Evolutionary conservation across 2,797 vertebrate genomes (phyloP).

Genomic region (Remorina albescens): DNA sequence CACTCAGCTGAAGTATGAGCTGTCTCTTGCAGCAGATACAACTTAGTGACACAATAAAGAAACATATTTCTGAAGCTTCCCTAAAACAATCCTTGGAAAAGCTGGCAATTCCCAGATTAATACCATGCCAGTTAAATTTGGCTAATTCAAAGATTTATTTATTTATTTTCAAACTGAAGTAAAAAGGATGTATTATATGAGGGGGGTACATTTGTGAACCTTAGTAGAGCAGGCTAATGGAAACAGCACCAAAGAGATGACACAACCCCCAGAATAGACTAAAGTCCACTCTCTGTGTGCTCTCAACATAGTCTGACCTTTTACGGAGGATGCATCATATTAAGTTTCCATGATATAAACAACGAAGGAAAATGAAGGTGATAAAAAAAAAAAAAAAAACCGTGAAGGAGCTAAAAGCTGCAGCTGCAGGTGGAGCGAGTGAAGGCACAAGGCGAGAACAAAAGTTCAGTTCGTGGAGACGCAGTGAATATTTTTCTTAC

Average conservation of each 20-base stretch:
- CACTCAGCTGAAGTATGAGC: neutral
- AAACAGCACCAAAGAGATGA: constrained; percentile 18
- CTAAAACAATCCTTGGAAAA: neutral
- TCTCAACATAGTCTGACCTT: constrained; percentile 60
- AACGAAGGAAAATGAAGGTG: neutral
- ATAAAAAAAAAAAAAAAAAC: constrained; percentile 20
- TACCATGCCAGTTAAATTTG: neutral
- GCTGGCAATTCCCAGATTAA: neutral
- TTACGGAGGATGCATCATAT: constrained; percentile 14
- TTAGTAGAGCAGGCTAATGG: neutral
- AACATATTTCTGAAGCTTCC: neutral
- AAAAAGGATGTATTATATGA: neutral
- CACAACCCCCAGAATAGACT: constrained; percentile 45
- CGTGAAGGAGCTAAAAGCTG: too few species aligned
- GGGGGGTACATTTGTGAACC: neutral
- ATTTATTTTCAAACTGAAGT: too few species aligned
- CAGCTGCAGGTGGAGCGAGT: neutral
- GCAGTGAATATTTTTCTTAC: constrained; percentile 27
- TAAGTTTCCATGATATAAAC: constrained; percentile 6
- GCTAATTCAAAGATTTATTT: neutral
- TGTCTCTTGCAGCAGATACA: constrained; percentile 10
- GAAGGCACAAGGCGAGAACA: neutral
- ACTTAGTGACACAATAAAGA: neutral
- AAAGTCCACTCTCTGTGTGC: constrained; percentile 34
- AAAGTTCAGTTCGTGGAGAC: neutral